Percentiles rank a stretch among this genome's conserved stretches.
Evolutionary conservation across 2,888 invertebrate genomes (phyloP).

Genomic region (Galeopsomyia nigrocyanea): DNA sequence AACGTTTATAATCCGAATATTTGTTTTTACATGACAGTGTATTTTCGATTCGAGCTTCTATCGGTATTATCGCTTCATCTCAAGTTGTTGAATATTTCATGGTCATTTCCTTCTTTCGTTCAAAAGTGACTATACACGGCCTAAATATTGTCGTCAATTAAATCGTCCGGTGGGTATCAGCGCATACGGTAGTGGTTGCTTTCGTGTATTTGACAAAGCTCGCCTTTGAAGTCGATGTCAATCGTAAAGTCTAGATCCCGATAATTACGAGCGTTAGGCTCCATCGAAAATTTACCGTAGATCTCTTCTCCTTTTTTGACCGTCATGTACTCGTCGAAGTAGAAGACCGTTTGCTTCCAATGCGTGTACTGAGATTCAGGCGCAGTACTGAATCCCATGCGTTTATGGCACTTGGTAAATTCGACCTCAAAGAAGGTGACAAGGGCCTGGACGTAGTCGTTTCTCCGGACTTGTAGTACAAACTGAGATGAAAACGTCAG

Average conservation of each 20-base stretch:
- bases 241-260: conserved; percentile 97
- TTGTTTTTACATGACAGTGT: conserved; percentile 26
- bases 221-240: conserved; percentile 92
- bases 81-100: conserved; percentile 40
- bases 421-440: conserved; percentile 99
- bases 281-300: conserved; percentile 91
- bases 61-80: conserved; percentile 40
- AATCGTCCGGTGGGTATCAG: conserved; percentile 69
- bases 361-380: conserved; percentile 99
- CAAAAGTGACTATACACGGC: conserved; percentile 30
- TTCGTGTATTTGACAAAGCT: conserved; percentile 87
- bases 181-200: conserved; percentile 93
- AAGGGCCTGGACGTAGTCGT: conserved; percentile 97
- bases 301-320: conserved; percentile 97
- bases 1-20: conserved; percentile 23
- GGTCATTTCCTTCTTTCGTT: conserved; percentile 31
- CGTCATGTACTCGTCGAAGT: conserved; percentile 96
- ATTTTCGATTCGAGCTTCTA: conserved; percentile 36
- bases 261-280: conserved; percentile 96
- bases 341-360: conserved; percentile 99
- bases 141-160: conserved; percentile 20
- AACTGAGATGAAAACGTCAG: conserved; percentile 92
- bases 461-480: conserved; percentile 84
- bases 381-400: conserved; percentile 97
- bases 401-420: conserved; percentile 99